phyloP scores from a whole-genome alignment of 2,113 vertebrate species.

The Phaethon lepturus region DNA sequence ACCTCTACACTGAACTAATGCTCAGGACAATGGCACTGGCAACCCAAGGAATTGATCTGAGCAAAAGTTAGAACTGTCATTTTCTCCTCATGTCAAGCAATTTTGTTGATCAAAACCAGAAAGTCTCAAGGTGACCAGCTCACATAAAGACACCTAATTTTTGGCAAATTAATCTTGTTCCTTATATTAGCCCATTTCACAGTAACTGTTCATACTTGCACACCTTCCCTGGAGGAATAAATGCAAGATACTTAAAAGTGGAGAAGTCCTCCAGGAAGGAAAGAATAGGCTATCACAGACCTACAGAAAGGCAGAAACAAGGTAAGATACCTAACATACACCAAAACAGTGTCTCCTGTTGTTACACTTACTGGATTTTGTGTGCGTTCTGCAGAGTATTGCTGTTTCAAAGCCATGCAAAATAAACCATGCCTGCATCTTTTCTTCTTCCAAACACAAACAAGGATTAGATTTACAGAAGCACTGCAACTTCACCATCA shows the following conservation, averaged over 20 bases:
- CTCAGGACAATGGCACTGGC: not conserved
- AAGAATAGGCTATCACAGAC: not conserved
- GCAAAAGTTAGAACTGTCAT: not conserved
- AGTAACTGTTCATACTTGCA: not conserved
- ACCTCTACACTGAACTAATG: not conserved
- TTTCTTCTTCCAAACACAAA: not conserved
- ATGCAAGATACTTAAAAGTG: not conserved
- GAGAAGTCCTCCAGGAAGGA: not conserved
- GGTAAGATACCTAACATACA: not conserved
- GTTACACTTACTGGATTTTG: not conserved
- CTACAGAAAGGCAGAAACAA: not conserved
- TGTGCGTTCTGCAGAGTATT: not conserved
- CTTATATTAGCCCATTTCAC: not conserved
- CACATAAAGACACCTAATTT: not conserved
- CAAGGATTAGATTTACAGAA: not conserved
- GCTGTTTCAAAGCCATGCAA: not conserved
- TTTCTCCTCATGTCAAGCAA: not conserved
- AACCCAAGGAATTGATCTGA: not conserved
- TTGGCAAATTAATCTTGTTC: not conserved
- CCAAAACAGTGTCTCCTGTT: not conserved
- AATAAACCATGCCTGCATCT: not conserved
- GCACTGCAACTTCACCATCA: not conserved
- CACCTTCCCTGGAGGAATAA: not conserved
- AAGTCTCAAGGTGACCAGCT: not conserved
- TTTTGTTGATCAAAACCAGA: not conserved